Conservation (phyloP, 2,113 vertebrate species). For the Megaceryle torquata region DNA sequence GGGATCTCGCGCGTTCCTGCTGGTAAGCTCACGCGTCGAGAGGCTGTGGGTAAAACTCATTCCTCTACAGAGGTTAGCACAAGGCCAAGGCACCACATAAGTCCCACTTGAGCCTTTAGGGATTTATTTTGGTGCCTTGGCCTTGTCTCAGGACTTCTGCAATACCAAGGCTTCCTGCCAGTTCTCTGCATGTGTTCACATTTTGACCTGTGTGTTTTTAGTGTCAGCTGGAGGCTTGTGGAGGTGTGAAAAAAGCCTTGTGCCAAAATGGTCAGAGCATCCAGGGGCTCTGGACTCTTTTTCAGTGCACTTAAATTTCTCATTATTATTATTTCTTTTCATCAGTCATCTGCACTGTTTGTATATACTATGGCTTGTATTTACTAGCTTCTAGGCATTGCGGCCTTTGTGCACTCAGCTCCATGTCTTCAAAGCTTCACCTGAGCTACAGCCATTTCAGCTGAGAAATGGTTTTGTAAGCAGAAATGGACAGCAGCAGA, state of each 20-base stretch:
- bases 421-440: neutral
- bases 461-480: constrained; percentile 22
- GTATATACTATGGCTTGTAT: neutral
- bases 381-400: neutral
- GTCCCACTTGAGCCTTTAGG: constrained; percentile 34
- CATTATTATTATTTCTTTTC: neutral
- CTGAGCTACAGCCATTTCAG: neutral
- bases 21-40: neutral
- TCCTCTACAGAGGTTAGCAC: neutral
- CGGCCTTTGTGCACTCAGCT: neutral
- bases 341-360: neutral
- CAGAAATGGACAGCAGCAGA: constrained; percentile 28
- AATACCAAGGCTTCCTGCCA: constrained; percentile 21
- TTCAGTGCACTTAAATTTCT: neutral
- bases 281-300: neutral
- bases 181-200: neutral
- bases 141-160: constrained; percentile 54
- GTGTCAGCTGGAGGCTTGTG: constrained; percentile 26
- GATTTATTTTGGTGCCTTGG: constrained; percentile 51
- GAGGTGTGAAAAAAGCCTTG: constrained; percentile 9
- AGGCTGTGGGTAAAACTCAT: neutral
- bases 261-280: neutral
- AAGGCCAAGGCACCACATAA: constrained; percentile 41
- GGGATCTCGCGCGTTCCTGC: neutral
- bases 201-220: neutral